Conservation (phyloP, 2,888 invertebrate species). For the Oithona nana region DNA sequence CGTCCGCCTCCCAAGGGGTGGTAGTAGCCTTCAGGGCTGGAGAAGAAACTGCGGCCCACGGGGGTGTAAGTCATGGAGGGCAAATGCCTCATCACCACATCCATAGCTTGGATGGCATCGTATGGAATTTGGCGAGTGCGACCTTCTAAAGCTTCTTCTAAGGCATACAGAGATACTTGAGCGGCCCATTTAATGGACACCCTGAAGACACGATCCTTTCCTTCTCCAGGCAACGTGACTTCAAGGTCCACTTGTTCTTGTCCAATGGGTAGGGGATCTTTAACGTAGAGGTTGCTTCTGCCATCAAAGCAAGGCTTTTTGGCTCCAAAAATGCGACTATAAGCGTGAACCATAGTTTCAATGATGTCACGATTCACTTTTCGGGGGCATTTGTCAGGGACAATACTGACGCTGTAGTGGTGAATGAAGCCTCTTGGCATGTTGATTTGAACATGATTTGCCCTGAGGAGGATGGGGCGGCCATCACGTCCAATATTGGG, state of each 20-base stretch:
- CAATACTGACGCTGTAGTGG: constrained; percentile 96
- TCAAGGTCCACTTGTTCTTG: constrained; percentile 82
- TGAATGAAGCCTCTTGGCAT: constrained; percentile 97
- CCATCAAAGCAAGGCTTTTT: constrained; percentile 98
- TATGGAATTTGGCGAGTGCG: constrained; percentile 87
- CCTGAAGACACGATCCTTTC: constrained; percentile 89
- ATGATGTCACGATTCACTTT: constrained; percentile 92
- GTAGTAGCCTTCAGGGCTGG: constrained; percentile 92
- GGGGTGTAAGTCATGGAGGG: constrained; percentile 99
- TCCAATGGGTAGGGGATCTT: constrained; percentile 91
- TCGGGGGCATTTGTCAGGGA: constrained; percentile 97
- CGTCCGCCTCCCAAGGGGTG: constrained; percentile 88
- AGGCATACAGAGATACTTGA: constrained; percentile 81
- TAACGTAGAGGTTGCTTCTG: constrained; percentile 89
- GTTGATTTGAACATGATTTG: constrained; percentile 98
- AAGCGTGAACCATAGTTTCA: constrained; percentile 94
- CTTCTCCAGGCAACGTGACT: constrained; percentile 94
- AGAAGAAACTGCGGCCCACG: constrained; percentile 96
- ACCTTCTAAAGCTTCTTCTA: constrained; percentile 95
- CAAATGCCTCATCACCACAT: constrained; percentile 97
- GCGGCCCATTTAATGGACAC: constrained; percentile 96
- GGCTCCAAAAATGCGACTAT: constrained; percentile 88
- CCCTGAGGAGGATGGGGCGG: constrained; percentile 79
- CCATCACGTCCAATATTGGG: constrained; percentile 95
- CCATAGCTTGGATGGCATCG: constrained; percentile 87